Conservation (phyloP, 2,113 vertebrate species). For the Rattus norvegicus region DNA sequence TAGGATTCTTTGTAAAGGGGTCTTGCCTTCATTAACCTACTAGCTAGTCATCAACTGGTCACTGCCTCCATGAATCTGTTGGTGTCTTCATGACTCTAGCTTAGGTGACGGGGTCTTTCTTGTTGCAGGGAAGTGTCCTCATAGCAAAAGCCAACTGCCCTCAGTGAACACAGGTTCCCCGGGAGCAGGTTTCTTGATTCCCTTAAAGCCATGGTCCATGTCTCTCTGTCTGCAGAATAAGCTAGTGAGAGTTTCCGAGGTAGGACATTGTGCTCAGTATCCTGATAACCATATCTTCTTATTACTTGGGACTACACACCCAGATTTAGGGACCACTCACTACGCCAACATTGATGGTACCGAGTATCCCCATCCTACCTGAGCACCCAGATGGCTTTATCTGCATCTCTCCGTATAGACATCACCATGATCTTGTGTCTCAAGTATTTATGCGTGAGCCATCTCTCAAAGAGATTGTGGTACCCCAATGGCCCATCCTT, state of each 20-base stretch:
- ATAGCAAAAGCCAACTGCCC: rapidly evolving
- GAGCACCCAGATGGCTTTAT: background rate
- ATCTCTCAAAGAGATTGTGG: background rate
- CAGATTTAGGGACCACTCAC: background rate
- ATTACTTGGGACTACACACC: rapidly evolving
- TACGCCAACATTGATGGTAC: background rate
- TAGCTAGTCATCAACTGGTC: too few species aligned
- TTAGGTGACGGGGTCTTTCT: background rate
- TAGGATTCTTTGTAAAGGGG: rapidly evolving
- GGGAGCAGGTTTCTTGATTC: background rate
- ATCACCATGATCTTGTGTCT: background rate
- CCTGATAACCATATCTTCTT: background rate
- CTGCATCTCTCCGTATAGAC: rapidly evolving
- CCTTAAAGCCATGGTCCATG: rapidly evolving
- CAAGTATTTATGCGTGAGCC: too few species aligned
- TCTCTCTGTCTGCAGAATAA: background rate
- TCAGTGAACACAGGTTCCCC: rapidly evolving
- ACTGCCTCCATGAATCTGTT: rapidly evolving
- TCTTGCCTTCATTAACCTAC: rapidly evolving
- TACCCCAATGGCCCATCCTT: too few species aligned
- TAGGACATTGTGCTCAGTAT: rapidly evolving
- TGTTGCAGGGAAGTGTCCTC: rapidly evolving
- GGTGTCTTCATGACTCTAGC: rapidly evolving
- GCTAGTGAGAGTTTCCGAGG: background rate
- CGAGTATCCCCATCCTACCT: background rate